phyloP scores from a whole-genome alignment of 2,888 invertebrate species.

The Tuta absoluta region DNA sequence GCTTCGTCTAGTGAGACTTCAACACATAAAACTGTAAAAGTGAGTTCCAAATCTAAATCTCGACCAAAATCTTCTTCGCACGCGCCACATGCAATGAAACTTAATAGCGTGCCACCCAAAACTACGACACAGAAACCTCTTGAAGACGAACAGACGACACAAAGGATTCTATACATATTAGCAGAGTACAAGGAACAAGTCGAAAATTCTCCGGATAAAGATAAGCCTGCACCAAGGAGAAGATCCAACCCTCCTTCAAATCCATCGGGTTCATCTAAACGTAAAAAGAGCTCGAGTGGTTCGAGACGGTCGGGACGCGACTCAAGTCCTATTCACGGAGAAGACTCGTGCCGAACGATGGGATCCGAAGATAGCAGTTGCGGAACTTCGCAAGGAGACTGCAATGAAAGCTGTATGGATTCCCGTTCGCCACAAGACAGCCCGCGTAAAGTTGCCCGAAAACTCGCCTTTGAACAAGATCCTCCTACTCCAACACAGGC shows the following conservation, averaged over 20 bases:
- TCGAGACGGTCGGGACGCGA: conserved; percentile 81
- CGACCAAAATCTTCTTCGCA: conserved; percentile 81
- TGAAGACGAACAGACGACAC: conserved; percentile 90
- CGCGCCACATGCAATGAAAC: conserved; percentile 81
- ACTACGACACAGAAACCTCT: conserved; percentile 85
- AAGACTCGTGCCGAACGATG: conserved; percentile 85
- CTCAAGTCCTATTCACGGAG: conserved; percentile 76
- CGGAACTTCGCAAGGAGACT: conserved; percentile 82
- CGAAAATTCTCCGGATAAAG: conserved; percentile 90
- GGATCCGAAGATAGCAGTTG: conserved; percentile 90
- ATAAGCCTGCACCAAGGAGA: conserved; percentile 89
- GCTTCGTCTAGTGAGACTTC: conserved; percentile 50
- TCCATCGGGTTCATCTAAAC: conserved; percentile 84
- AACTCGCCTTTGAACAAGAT: conserved; percentile 74
- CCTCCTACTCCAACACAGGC: conserved; percentile 60
- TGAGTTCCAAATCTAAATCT: conserved; percentile 71
- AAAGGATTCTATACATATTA: conserved; percentile 88
- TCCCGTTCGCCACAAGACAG: conserved; percentile 81
- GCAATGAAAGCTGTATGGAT: conserved; percentile 74
- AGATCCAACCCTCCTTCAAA: conserved; percentile 88
- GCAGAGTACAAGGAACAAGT: conserved; percentile 91
- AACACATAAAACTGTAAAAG: conserved; percentile 55
- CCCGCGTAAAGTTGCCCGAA: conserved; percentile 71
- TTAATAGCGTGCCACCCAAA: conserved; percentile 83
- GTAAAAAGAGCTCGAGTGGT: conserved; percentile 84